These are phyloP conservation scores for Galago senegalensis DNA, from an alignment of 2,797 vertebrate genomes.

Conservation along the genomic window DNA sequence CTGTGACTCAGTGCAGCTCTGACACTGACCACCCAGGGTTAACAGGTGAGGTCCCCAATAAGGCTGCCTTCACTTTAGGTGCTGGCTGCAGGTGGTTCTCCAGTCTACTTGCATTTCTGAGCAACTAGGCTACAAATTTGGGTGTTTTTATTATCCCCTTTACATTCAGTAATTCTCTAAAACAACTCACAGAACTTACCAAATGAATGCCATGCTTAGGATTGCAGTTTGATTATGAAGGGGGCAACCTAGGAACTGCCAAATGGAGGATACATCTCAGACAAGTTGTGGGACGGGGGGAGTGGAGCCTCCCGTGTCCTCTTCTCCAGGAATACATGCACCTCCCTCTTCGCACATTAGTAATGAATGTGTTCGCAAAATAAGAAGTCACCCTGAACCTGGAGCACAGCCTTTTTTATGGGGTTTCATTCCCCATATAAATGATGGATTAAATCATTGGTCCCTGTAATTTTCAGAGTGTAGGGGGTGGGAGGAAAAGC, in stretches of 20 bases:
- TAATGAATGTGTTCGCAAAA: background rate
- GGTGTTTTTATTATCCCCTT: too few relatives aligned
- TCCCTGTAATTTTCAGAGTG: background rate
- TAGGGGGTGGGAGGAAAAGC: too few relatives aligned
- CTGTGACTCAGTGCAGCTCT: background rate
- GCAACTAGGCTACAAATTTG: background rate
- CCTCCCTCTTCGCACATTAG: fast-evolving
- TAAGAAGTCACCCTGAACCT: background rate
- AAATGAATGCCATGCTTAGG: too few relatives aligned
- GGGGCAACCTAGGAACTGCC: fast-evolving
- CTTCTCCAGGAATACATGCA: background rate
- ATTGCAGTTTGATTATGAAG: background rate
- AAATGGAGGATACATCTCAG: background rate
- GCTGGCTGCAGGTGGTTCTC: background rate
- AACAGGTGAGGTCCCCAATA: background rate
- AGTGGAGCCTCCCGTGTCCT: too few relatives aligned
- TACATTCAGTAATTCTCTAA: background rate
- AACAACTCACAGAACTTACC: background rate
- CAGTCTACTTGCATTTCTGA: background rate
- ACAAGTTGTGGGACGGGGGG: too few relatives aligned
- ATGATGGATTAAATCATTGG: fast-evolving
- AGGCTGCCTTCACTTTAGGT: background rate
- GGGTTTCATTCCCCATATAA: fast-evolving
- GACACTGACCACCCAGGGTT: too few relatives aligned
- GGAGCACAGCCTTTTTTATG: background rate